Conservation (phyloP, 2,888 invertebrate species). For the Acronicta aceris region DNA sequence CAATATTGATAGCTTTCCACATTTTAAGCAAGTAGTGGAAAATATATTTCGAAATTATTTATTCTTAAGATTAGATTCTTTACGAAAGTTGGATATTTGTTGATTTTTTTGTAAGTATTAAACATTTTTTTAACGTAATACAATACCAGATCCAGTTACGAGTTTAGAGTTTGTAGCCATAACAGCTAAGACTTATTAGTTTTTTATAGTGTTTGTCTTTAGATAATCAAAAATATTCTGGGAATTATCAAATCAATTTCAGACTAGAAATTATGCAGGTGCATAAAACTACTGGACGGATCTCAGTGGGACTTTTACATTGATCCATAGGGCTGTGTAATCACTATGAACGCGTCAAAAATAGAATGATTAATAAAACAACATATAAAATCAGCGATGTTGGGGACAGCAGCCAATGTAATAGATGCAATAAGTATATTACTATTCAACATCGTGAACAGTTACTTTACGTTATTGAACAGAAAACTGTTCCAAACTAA, state of each 20-base stretch:
- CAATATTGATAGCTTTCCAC: conserved; percentile 4
- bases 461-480: too few species aligned
- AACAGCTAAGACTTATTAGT: too few species aligned
- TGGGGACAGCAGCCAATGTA: conserved; percentile 19
- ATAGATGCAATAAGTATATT: conserved; percentile 24
- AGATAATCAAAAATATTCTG: not conserved
- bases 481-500: conserved; percentile 48
- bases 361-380: too few species aligned
- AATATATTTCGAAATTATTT: not conserved
- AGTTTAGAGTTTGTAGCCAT: too few species aligned
- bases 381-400: conserved; percentile 11
- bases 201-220: too few species aligned
- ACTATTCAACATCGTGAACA: conserved; percentile 36
- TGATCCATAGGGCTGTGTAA: conserved; percentile 46
- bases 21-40: conserved; percentile 1
- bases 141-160: too few species aligned
- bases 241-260: conserved; percentile 13
- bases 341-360: conserved; percentile 39
- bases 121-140: too few species aligned
- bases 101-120: too few species aligned
- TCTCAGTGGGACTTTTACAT: conserved; percentile 52
- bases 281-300: conserved; percentile 53
- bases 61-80: not conserved
- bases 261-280: conserved; percentile 21
- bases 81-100: not conserved